Conservation (phyloP, 2,888 invertebrate genomes). For the Oegoconia quadripuncta region DNA sequence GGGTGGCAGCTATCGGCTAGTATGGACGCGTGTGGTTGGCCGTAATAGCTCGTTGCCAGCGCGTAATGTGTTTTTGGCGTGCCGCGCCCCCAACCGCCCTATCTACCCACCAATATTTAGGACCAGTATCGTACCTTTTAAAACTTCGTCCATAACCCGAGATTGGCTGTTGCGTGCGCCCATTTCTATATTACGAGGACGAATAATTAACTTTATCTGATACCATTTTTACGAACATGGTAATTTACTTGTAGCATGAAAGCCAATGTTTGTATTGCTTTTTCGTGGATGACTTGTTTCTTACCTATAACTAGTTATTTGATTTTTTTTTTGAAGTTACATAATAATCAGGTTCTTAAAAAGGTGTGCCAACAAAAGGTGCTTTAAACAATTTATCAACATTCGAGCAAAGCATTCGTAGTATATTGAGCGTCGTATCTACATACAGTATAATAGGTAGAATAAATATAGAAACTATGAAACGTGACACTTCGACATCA, state of each 20-base stretch:
- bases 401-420: too few relatives aligned
- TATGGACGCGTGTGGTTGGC: constrained; percentile 67
- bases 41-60: constrained; percentile 67
- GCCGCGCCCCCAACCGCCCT: constrained; percentile 62
- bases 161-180: constrained; percentile 66
- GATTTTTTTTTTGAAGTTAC: too few relatives aligned
- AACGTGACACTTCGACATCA: not conserved
- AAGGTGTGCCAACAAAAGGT: too few relatives aligned
- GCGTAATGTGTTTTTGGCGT: constrained; percentile 74
- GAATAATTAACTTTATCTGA: constrained; percentile 69
- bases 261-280: constrained; percentile 43
- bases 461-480: constrained; percentile 1
- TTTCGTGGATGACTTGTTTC: constrained; percentile 25
- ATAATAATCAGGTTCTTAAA: too few relatives aligned
- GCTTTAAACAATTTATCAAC: too few relatives aligned
- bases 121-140: constrained; percentile 59
- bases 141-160: constrained; percentile 59
- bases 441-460: too few relatives aligned
- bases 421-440: too few relatives aligned
- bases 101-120: constrained; percentile 65
- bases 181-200: constrained; percentile 58
- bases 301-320: too few relatives aligned
- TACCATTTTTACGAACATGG: constrained; percentile 58
- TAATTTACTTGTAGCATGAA: constrained; percentile 61
- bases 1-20: constrained; percentile 61